Evolutionary conservation across 2,888 invertebrate genomes (phyloP), one percentile per base, ranked within the genome.

Genomic region (Eilema caniola): DNA sequence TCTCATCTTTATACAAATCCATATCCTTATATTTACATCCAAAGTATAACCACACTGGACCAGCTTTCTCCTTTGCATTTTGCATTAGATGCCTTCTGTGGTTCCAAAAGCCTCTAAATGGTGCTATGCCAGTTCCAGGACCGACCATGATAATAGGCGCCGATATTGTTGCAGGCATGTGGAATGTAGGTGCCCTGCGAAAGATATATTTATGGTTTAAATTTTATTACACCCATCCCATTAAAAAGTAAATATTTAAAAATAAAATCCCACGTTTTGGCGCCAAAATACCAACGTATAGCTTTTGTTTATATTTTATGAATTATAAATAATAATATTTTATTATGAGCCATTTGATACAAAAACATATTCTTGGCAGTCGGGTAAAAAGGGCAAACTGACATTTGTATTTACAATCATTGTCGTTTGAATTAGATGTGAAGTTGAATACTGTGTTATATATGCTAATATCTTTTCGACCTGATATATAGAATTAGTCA

Each of bases 21-120:
- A 98, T 96, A 74, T 96, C 96, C 72, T 95, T 96, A 76, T 97
- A 97, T 75, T 98, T 96, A 85, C 98, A 99, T 0, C 99, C 99
- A 85, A 98, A 98, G 92, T 98, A 98, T 63, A 99, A 89, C 96
- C 97, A 98, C 85, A 98, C 97, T 79, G 92, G 89, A 16, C 95
- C 95, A 5, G 88, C 74, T 53, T 89, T 88, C 20, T 84, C 69
- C 12, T 80, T 74, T n/a, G 78, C 82, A 62, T 87, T 82, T 53
- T 86, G 81, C 2, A 91, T 88, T 69, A 89, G 88, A 60, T 87
- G 83, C 73, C 87, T 86, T 72, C 97, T 96, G 84, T 99, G 98
- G 87, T 98, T 98, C 99, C 99, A 99, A 88, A 99, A 99, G 16
- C 98, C 98, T 88, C 99, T 96, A 91, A 99, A 99, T 0, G 99